A percentile compares a stretch with the other conserved stretches of the same genome.
phyloP scores from a whole-genome alignment of 2,113 vertebrate genomes.

The Chrysochloris asiatica region DNA sequence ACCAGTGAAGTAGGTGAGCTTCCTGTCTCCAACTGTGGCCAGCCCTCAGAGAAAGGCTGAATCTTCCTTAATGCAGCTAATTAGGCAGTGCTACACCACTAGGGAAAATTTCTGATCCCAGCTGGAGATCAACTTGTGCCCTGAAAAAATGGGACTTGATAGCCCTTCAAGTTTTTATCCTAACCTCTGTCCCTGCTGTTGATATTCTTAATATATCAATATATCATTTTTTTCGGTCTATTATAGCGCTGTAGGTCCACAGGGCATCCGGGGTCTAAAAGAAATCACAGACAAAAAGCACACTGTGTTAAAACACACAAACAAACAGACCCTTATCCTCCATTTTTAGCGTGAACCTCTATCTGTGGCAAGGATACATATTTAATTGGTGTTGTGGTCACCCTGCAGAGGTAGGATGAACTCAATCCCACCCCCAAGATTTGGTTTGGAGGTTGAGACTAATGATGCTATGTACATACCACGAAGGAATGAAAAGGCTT shows the following conservation, averaged over 20 bases:
- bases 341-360: background rate
- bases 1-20: conserved; percentile 79
- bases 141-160: conserved; percentile 78
- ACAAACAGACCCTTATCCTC: conserved; percentile 53
- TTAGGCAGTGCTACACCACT: conserved; percentile 71
- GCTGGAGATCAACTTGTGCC: conserved; percentile 79
- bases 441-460: background rate
- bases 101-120: conserved; percentile 80
- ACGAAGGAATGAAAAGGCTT: background rate
- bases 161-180: conserved; percentile 75
- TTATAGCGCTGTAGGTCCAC: conserved; percentile 72
- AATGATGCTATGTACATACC: background rate
- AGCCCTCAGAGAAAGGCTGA: conserved; percentile 71
- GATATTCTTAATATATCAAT: conserved; percentile 72
- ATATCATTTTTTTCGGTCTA: conserved; percentile 61
- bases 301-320: conserved; percentile 71
- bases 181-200: conserved; percentile 72
- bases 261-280: conserved; percentile 64
- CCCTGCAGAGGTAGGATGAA: background rate
- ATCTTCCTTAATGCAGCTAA: conserved; percentile 77
- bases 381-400: conserved; percentile 8
- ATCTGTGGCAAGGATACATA: background rate
- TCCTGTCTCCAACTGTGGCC: conserved; percentile 81
- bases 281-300: conserved; percentile 66
- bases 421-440: background rate